phyloP scores from a whole-genome alignment of 1,140 invertebrate genomes.

The Schlechtendalia chinensis region DNA sequence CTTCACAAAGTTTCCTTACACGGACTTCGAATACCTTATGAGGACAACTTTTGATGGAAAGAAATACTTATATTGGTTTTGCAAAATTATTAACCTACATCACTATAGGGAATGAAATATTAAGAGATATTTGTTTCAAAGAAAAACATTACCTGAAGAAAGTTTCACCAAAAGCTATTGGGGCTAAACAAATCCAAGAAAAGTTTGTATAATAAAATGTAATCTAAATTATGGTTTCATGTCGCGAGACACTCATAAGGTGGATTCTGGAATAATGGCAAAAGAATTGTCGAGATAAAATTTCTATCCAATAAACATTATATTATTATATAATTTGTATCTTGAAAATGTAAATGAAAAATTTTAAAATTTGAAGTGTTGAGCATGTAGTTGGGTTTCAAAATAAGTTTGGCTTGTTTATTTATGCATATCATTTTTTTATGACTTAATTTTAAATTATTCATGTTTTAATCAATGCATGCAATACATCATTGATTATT shows the following conservation, averaged over 20 bases:
- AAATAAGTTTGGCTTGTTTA: background rate
- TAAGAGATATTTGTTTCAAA: slow-evolving; percentile 45
- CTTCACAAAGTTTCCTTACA: slow-evolving; percentile 43
- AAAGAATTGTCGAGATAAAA: slow-evolving; percentile 10
- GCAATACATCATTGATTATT: background rate
- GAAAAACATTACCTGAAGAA: slow-evolving; percentile 46
- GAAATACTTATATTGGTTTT: slow-evolving; percentile 48
- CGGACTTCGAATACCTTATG: slow-evolving; percentile 45
- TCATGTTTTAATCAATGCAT: background rate
- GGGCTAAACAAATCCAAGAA: slow-evolving; percentile 43
- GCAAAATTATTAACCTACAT: slow-evolving; percentile 42
- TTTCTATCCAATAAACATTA: background rate
- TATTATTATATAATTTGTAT: background rate
- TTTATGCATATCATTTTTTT: background rate
- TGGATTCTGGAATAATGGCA: background rate
- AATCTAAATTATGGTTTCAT: slow-evolving; percentile 45
- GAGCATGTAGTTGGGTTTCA: background rate
- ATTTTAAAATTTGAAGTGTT: background rate
- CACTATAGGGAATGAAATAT: slow-evolving; percentile 45
- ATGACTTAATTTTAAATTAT: background rate
- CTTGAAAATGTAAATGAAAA: background rate
- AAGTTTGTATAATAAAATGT: slow-evolving; percentile 48
- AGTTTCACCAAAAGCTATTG: slow-evolving; percentile 46
- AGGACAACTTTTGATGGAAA: slow-evolving; percentile 47
- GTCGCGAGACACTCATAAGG: background rate